Conservation (phyloP, 1,140 invertebrate genomes). For the Heliconius eleuchia region DNA sequence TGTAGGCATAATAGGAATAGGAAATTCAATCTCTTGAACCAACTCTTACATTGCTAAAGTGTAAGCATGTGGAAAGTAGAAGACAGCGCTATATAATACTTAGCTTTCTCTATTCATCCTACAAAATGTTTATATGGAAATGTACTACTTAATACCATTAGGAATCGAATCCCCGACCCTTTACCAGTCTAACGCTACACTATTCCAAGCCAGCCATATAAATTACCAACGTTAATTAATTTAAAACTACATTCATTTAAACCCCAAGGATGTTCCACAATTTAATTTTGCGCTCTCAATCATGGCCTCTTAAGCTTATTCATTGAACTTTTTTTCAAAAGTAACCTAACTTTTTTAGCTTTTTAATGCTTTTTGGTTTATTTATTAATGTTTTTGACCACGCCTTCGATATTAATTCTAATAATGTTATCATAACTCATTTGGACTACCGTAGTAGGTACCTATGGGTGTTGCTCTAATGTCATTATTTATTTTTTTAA, state of each 20-base stretch:
- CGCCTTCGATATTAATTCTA: slow-evolving; percentile 28
- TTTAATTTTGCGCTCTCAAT: slow-evolving; percentile 10
- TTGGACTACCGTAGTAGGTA: slow-evolving; percentile 18
- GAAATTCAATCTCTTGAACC: too few relatives aligned
- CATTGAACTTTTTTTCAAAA: neutral
- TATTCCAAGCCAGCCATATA: neutral
- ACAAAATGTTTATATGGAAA: too few relatives aligned
- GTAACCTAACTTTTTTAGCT: neutral
- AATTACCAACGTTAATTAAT: neutral
- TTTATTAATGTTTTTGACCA: slow-evolving; percentile 26
- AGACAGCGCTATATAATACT: too few relatives aligned
- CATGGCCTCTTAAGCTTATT: slow-evolving; percentile 6
- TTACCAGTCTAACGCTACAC: too few relatives aligned
- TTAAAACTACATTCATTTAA: slow-evolving; percentile 5
- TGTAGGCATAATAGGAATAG: too few relatives aligned
- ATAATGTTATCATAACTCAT: slow-evolving; percentile 33
- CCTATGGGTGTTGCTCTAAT: slow-evolving; percentile 27
- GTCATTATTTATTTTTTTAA: slow-evolving; percentile 40
- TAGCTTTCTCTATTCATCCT: too few relatives aligned
- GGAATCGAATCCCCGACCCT: too few relatives aligned
- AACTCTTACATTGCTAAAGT: too few relatives aligned
- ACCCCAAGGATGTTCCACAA: neutral
- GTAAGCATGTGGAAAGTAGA: too few relatives aligned
- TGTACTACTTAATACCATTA: too few relatives aligned
- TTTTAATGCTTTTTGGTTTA: slow-evolving; percentile 15